phyloP scores from a whole-genome alignment of 2,797 vertebrate species.

The Coregonus suidteri region DNA sequence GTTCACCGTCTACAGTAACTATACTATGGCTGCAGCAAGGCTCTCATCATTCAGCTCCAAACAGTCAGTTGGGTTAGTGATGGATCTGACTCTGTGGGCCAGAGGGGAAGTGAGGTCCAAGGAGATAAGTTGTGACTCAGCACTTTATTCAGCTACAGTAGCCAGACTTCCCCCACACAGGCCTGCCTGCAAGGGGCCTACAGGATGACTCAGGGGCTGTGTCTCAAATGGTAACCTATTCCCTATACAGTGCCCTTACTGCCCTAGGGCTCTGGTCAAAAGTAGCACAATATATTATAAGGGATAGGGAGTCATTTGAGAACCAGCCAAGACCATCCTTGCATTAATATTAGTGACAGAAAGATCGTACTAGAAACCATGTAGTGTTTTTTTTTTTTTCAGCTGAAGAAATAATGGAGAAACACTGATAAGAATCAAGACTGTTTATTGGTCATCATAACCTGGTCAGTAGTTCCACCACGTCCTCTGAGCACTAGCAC shows the following conservation, averaged over 20 bases:
- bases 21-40: not conserved
- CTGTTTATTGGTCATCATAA: conserved; percentile 47
- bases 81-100: not conserved
- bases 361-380: not conserved
- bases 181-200: not conserved
- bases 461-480: conserved; percentile 31
- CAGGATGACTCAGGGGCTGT: not conserved
- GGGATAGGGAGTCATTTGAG: not conserved
- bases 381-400: not conserved
- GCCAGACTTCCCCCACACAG: not conserved
- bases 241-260: not conserved
- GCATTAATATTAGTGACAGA: not conserved
- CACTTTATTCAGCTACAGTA: conserved; percentile 10
- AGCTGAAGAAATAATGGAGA: conserved; percentile 39
- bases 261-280: not conserved
- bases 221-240: not conserved
- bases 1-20: not conserved
- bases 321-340: not conserved
- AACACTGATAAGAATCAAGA: conserved; percentile 19
- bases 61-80: not conserved
- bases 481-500: conserved; percentile 34
- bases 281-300: too few relatives aligned
- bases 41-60: not conserved
- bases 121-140: conserved; percentile 61
- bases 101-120: not conserved